A percentile compares a stretch with the other conserved stretches of the same genome.
Evolutionary conservation across 1,140 invertebrate species (phyloP).

Genomic region (Drosophila subpulchrella): DNA sequence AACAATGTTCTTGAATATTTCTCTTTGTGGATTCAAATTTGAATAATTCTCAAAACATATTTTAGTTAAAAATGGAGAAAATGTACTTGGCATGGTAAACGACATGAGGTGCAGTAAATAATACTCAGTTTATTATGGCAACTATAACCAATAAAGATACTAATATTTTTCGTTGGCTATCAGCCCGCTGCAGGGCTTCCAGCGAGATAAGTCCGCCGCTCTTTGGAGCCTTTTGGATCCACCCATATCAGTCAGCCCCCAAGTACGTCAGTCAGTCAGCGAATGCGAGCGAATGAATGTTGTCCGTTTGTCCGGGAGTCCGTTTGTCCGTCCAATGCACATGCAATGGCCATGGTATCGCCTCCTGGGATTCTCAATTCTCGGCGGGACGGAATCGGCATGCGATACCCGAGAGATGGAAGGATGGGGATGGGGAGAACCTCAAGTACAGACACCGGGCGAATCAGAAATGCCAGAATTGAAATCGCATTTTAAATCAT

Average conservation of each 20-base stretch:
- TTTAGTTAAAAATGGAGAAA: too few species aligned
- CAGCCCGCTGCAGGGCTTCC: conserved; percentile 9
- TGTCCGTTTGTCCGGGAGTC: conserved; percentile 23
- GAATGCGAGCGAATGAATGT: conserved; percentile 45
- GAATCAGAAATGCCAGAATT: conserved; percentile 84
- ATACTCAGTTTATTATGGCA: background rate
- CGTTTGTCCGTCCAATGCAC: conserved; percentile 39
- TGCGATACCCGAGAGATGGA: conserved; percentile 51
- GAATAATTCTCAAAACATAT: too few species aligned
- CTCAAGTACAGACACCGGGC: conserved; percentile 44
- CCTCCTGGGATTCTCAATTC: conserved; percentile 25
- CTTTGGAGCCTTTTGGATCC: conserved; percentile 38
- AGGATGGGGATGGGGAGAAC: background rate
- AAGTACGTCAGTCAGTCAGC: conserved; percentile 78
- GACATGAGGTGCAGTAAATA: too few species aligned
- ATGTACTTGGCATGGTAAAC: too few species aligned
- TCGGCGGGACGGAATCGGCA: conserved; percentile 65
- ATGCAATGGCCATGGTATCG: conserved; percentile 64
- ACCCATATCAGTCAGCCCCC: conserved; percentile 77
- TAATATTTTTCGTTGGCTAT: conserved; percentile 9
- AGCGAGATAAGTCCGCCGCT: conserved; percentile 9
- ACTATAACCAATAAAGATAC: background rate
- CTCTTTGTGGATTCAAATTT: too few species aligned
- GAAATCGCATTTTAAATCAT: conserved; percentile 85
- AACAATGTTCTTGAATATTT: too few species aligned